phyloP scores from a whole-genome alignment of 2,888 invertebrate species.

The Alcis repandata region DNA sequence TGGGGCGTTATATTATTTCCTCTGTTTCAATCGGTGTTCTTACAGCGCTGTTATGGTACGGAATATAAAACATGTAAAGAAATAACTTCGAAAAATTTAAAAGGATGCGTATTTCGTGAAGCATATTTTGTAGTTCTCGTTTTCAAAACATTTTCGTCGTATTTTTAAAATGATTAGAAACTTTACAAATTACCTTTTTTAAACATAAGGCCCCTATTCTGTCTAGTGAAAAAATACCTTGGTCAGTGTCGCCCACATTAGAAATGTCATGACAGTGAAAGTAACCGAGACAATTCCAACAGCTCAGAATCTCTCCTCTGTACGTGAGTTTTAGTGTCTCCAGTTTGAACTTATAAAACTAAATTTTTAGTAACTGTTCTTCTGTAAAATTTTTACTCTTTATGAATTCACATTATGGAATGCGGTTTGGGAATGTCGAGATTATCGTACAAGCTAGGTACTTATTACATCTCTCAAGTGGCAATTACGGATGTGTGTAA shows the following conservation, averaged over 20 bases:
- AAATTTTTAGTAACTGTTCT: no score
- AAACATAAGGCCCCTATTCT: no score
- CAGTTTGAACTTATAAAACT: no score
- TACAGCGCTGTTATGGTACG: not conserved
- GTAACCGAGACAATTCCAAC: no score
- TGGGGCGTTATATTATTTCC: constrained; percentile 8
- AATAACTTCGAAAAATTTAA: not conserved
- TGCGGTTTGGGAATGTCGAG: not conserved
- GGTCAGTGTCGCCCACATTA: no score
- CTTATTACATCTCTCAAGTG: constrained; percentile 3
- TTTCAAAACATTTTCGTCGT: no score
- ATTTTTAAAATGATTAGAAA: no score
- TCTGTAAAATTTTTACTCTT: not conserved
- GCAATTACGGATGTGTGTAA: constrained; percentile 2
- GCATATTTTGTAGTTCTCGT: not conserved
- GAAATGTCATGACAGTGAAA: no score
- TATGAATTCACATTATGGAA: not conserved
- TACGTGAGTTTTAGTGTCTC: no score
- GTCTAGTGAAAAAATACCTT: no score
- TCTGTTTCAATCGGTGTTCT: constrained; percentile 18
- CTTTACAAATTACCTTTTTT: no score
- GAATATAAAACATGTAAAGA: not conserved
- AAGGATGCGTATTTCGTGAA: not conserved
- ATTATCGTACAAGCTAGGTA: not conserved
- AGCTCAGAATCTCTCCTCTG: no score